Base-by-base conservation (phyloP, 2,888 invertebrate genomes). In the Carterocephalus palaemon region DNA sequence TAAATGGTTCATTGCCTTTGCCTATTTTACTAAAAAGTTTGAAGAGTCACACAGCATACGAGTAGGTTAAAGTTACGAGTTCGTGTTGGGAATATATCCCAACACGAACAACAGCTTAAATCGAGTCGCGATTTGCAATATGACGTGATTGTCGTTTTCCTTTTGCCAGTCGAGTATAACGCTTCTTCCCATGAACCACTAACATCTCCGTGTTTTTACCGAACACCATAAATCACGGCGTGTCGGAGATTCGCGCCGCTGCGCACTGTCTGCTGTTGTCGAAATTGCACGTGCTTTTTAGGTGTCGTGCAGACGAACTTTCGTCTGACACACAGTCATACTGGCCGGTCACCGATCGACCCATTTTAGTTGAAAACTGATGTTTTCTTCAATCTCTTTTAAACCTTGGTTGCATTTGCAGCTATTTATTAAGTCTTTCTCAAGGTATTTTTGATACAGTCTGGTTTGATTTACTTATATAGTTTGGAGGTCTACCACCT, bases 221-320 rank as follows among this genome's bases (percentile, higher is more conserved):
- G 33, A 19, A 22, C 50, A 12, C 32, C 58, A 58, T 64, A 62
- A 60, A 63, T 59, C 62, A 64, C 60, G 32, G 48, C 54, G 51
- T 49, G 48, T 51, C 60, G 69, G 67, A 65, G 64, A 62, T 66
- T 51, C 67, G 67, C 65, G 53, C 53, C 53, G 61, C 46, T 64
- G 64, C 51, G 12, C 10, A 12, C 9, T 3, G 7, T 6, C 48
- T 55, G 47, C 57, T 47, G 50, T 58, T 60, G 60, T 62, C 60
- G 56, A 64, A 63, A 66, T 57, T 59, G 57, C 56, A 53, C 52
- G 53, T 40, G 47, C 23, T 29, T 39, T n/a, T n/a, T n/a, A n/a
- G n/a, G n/a, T n/a, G 7, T 4, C 3, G 12, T 12, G 8, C 15
- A 8, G 13, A 28, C 47, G 31, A 49, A 8, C 16, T 28, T 8